Evolutionary conservation across 2,113 vertebrate genomes (phyloP), one percentile per base, ranked within the genome.

Genomic region (Sebastes schlegelii): DNA sequence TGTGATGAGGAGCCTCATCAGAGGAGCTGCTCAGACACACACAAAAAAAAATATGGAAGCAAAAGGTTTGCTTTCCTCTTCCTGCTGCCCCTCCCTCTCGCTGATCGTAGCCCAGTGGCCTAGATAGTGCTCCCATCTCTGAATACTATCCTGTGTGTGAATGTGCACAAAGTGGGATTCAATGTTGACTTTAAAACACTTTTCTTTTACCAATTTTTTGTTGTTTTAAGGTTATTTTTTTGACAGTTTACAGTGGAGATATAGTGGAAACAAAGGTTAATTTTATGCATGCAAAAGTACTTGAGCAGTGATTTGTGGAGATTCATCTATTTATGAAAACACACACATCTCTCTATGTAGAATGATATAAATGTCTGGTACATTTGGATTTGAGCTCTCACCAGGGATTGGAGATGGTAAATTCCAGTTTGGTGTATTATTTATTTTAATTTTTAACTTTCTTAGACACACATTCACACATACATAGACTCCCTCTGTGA

Each of bases 51-150:
- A 43, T 69, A 52, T 79, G 70, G 60, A 89, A 48, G 79, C 19
- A 34, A 49, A 55, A 64, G 9, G 13, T 83, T 73, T 34, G 13
- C 43, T 75, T 77, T 77, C 67, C 61, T 21, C 60, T 68, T 42
- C 62, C 42, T 60, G 49, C 40, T 8, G 45, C 79, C 34, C 80
- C 77, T 77, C 81, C 77, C 61, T 75, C 75, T 61, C 21, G 0
- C 67, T 55, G 74, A 84, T 58, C 72, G 74, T 69, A 90, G 82
- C 84, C 85, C 69, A 75, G 82, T 90, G 89, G 86, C 91, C 91
- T 87, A 88, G 51, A 85, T 91, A 82, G 54, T 79, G 42, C 62
- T 79, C n/a, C 52, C 49, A 74, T 80, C 42, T 54, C 71, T 70
- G 43, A 80, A 69, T 60, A 3, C 48, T 40, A 26, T 66, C 57